phyloP scores from a whole-genome alignment of 2,113 vertebrate genomes.

The Spea bombifrons region DNA sequence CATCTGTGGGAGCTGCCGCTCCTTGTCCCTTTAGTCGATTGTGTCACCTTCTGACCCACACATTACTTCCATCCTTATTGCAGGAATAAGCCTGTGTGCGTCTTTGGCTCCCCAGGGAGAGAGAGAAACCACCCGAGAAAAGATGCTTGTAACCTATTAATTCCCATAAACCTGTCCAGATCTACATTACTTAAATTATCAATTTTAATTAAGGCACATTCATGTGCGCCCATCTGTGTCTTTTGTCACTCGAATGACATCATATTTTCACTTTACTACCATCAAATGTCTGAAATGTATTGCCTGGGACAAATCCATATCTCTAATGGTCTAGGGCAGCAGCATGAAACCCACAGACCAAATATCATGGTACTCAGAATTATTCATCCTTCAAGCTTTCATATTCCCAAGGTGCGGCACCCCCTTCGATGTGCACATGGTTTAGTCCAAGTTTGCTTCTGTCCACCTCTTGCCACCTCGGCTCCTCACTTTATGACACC shows the following conservation, averaged over 20 bases:
- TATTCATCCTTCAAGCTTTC: too few relatives aligned
- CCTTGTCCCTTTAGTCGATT: constrained; percentile 6
- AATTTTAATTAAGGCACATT: constrained; percentile 9
- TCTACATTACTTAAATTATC: constrained; percentile 27
- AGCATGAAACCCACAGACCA: too few relatives aligned
- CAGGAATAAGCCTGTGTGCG: not conserved
- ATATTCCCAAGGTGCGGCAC: too few relatives aligned
- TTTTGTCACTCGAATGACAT: constrained; percentile 1
- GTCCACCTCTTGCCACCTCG: too few relatives aligned
- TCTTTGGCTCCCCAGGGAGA: not conserved
- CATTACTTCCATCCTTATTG: not conserved
- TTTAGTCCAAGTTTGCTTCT: too few relatives aligned
- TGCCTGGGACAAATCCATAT: too few relatives aligned
- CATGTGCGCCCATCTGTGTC: not conserved
- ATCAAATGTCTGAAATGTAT: too few relatives aligned
- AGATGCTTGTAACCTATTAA: constrained; percentile 11
- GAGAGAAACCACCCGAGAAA: constrained; percentile 2
- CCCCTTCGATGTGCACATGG: too few relatives aligned
- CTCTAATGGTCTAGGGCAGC: too few relatives aligned
- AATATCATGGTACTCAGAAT: too few relatives aligned
- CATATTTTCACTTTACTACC: not conserved
- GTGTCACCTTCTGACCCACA: constrained; percentile 17
- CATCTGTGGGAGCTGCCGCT: not conserved
- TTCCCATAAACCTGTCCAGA: not conserved
- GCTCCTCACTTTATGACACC: too few relatives aligned